Evolutionary conservation across 2,888 invertebrate genomes (phyloP), one percentile per base, ranked within the genome.

Genomic region (Thereva unica): DNA sequence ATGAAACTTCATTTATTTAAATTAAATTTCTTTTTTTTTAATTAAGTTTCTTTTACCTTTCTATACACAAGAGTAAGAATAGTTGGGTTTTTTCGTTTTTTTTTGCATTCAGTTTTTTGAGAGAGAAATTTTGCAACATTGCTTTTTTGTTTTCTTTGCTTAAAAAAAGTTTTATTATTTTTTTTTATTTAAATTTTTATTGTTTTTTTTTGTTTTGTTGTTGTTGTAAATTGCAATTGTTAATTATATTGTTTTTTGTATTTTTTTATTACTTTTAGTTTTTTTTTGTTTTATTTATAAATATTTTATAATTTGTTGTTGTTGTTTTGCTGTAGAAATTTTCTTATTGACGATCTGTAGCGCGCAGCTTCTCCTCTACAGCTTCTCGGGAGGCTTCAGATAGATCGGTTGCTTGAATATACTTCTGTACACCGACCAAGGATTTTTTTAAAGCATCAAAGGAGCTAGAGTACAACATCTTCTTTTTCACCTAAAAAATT

Each of bases 401-500:
- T 77, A 93, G 86, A 83, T 97, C 96, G 78, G 95, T 96, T 78
- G 96, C 95, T 85, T 95, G 97, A 82, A 97, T 93, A 85, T 95
- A 96, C 86, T 95, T 95, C 85, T 94, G 95, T 74, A 97, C 93
- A 77, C 97, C 97, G 71, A 95, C 95, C 80, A 99, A 86, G 70
- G 96, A 93, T 82, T 95, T 95, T 86, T 97, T 97, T 82, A 99
- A 87, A 78, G 97, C 97, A 83, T 97, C 96, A 80, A 98, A 98
- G 76, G 97, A 97, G 86, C 96, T 96, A 78, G 89, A 89, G 83
- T 89, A 89, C 86, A 89, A 88, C 89, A 89, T 89, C 89, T 89
- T 89, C 89, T 89, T 89, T 86, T 89, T 89, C 73, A 89, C 89
- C 81, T 81, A 66, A 5, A 73, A 71, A n/a, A n/a, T n/a, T 7